Base-by-base conservation (phyloP, 2,888 invertebrate genomes). In the Perdita meconis region DNA sequence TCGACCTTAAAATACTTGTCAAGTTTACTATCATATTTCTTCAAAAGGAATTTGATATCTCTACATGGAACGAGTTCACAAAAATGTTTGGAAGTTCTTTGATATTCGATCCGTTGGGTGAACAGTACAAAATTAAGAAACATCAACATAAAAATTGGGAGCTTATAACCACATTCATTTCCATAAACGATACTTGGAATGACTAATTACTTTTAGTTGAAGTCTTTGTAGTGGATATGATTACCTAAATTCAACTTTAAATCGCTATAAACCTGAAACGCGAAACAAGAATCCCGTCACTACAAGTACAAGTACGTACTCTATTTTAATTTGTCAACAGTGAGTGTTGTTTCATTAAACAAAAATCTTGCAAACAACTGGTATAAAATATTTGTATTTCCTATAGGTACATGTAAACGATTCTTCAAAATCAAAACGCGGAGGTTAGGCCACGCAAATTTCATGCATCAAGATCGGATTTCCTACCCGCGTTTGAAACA, bases 141-240 rank as follows among this genome's bases (percentile, higher is more conserved):
- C 19, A 34, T 42, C 24, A 24, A 34, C 30, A 24, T 13, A 34
- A 19, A 19, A 47, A 13, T 38, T 38, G 24, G 5, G 42, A 72
- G n/a, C 56, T 16, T 10, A 26, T 34, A 57, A 38, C 10, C 34
- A 50, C 40, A 24, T n/a, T 42, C 30, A 16, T 50, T 56, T n/a
- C 26, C 19, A 56, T 57, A 19, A 50, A 47, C 50, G 50, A 34
- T 50, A 50, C 6, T 12, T 50, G 34, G 47, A 42, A 59, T 59
- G 44, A 44, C 51, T 34, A 13, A 19, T 10, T 60, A 71, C n/a
- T 40, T 22, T 51, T 73, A 42, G 12, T 56, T 12, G n/a, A 56
- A 56, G 34, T 74, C 51, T 73, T 73, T 16, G 30, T 57, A 57
- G 26, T 51, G 36, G 63, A 73, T 74, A 74, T 51, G 56, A 51